Evolutionary conservation across 2,797 vertebrate genomes (phyloP), one percentile per base, ranked within the genome.

Genomic region (Enteromius treurensis): DNA sequence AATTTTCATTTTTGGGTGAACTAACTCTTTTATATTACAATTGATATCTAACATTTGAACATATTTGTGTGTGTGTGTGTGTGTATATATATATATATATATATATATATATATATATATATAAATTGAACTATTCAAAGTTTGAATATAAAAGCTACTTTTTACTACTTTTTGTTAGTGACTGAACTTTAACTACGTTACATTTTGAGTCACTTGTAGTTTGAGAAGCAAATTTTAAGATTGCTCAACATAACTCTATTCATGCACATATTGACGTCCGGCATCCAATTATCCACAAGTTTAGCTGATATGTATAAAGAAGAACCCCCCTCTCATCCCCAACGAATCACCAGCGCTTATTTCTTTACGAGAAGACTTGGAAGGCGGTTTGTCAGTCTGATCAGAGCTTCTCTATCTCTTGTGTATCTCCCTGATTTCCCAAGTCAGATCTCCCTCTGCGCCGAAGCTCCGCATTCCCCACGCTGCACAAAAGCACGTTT

Each of bases 401-500:
- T 88, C 85, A 86, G 84, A 88, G 87, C 67, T 64, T 73, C 84
- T 88, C 81, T 23, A 83, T 88, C 90, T 89, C 91, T 89, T 89
- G 89, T 90, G 89, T 80, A 88, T 86, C 84, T 88, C 84, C 84
- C 87, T 92, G 91, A 93, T 93, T 92, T 91, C 91, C 90, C 83
- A 87, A 91, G 90, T 91, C 91, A 90, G 87, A 91, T 92, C 89
- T 91, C 90, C 92, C 92, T 84, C 87, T 91, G 88, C 90, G 92
- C 90, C 91, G 88, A 93, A 90, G 84, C 79, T 73, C 85, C 88
- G 92, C 92, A 91, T 92, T 92, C 92, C 88, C 92, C 87, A 86
- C 89, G 91, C 90, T 92, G 93, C 93, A 93, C 94, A 94, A 94
- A 89, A 93, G 92, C 91, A 88, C 91, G 91, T 95, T 94, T 94